A percentile compares a stretch with the other conserved stretches of the same genome.
Conservation (phyloP, 2,888 invertebrate genomes). For the Lepas anatifera region DNA sequence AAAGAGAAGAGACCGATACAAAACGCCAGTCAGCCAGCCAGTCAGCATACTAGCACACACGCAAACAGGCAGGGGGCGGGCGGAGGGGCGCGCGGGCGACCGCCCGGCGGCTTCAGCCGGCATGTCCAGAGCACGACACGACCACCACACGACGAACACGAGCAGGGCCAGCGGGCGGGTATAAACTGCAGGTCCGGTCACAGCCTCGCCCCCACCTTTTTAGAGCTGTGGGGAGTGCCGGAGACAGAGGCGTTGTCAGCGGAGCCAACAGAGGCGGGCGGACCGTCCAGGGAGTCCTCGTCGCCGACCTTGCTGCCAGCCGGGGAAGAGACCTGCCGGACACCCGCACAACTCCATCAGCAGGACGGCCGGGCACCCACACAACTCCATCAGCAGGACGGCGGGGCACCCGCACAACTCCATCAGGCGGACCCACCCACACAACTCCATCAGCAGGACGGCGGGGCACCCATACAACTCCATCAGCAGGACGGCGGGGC, state of each 20-base stretch:
- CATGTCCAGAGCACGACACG: too few relatives aligned
- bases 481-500: too few relatives aligned
- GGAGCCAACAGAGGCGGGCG: constrained; percentile 67
- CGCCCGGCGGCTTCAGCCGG: constrained; percentile 39
- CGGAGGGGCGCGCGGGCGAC: constrained; percentile 6
- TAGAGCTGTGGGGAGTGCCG: constrained; percentile 20
- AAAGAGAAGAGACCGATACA: neutral
- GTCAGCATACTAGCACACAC: too few relatives aligned
- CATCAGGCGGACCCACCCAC: too few relatives aligned
- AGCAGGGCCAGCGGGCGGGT: constrained; percentile 34
- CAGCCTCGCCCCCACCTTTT: constrained; percentile 20
- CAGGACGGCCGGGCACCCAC: too few relatives aligned
- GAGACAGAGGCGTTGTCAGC: constrained; percentile 22
- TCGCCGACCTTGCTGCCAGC: constrained; percentile 29
- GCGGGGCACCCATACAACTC: too few relatives aligned
- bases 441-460: too few relatives aligned
- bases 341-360: neutral
- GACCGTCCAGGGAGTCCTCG: constrained; percentile 68
- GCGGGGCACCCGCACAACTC: too few relatives aligned
- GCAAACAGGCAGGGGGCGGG: neutral
- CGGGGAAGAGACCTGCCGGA: constrained; percentile 27
- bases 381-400: too few relatives aligned
- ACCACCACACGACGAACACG: neutral
- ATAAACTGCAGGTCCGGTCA: constrained; percentile 39
- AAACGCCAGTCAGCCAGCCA: neutral